Conservation (phyloP, 64 coral and sea anemone genomes). For the Montipora capricornis region DNA sequence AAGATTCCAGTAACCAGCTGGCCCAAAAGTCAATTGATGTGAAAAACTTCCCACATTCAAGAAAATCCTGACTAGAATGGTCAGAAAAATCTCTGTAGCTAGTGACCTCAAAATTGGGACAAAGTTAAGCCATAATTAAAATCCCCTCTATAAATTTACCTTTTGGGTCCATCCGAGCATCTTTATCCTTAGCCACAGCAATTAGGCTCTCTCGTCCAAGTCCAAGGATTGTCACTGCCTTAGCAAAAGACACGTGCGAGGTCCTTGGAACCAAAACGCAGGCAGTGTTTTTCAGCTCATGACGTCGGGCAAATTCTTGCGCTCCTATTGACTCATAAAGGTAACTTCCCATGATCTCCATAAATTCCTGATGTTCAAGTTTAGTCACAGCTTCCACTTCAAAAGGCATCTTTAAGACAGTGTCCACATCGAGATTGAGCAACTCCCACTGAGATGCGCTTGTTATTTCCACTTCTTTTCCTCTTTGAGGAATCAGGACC, state of each 20-base stretch:
- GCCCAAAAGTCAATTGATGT: no score
- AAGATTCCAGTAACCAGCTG: no score
- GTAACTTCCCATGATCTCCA: conserved; percentile 62
- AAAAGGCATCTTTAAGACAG: conserved; percentile 62
- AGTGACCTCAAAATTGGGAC: no score
- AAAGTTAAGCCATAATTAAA: no score
- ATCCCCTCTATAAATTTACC: conserved; percentile 16
- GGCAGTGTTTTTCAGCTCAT: conserved; percentile 57
- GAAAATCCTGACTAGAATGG: no score
- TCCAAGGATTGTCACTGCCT: conserved; percentile 77
- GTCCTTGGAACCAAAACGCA: conserved; percentile 79
- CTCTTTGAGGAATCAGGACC: conserved; percentile 61
- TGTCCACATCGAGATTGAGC: conserved; percentile 74
- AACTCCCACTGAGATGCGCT: conserved; percentile 74
- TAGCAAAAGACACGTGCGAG: conserved; percentile 78
- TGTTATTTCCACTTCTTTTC: conserved; percentile 29
- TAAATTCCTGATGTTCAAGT: conserved; percentile 37
- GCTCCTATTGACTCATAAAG: conserved; percentile 71
- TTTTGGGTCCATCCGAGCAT: conserved; percentile 75
- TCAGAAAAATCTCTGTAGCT: no score
- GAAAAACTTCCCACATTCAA: no score
- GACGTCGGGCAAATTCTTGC: conserved; percentile 64
- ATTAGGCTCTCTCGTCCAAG: conserved; percentile 75
- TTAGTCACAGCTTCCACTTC: conserved; percentile 9
- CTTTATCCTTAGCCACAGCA: conserved; percentile 61